These are phyloP conservation scores for Struthidea cinerea DNA, from an alignment of 2,113 vertebrate genomes.

Conservation along the genomic window DNA sequence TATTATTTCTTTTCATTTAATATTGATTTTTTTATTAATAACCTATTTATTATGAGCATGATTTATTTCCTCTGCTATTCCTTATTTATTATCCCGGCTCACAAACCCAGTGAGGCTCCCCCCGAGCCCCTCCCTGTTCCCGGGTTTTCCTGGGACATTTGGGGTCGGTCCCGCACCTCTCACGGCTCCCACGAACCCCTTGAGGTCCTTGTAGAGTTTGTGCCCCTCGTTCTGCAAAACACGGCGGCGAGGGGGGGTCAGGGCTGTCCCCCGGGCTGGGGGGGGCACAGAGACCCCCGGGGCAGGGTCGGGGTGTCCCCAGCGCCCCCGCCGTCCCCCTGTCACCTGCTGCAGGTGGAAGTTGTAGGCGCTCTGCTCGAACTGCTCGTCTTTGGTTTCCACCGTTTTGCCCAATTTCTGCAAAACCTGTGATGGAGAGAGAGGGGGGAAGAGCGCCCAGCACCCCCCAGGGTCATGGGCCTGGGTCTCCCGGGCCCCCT, in stretches of 20 bases:
- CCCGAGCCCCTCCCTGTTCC: not conserved
- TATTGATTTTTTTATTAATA: not conserved
- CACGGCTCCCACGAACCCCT: constrained; percentile 81
- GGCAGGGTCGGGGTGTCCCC: not conserved
- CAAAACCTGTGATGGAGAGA: constrained; percentile 77
- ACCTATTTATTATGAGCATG: not conserved
- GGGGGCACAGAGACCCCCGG: too few species aligned
- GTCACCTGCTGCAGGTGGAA: constrained; percentile 89
- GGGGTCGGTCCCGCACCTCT: constrained; percentile 72
- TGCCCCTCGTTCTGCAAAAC: constrained; percentile 83
- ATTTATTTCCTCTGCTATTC: not conserved
- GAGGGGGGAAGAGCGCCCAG: not conserved
- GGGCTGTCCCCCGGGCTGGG: not conserved
- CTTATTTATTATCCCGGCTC: accelerated
- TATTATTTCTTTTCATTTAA: not conserved
- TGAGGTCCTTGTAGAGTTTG: constrained; percentile 88
- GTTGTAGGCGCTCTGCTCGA: constrained; percentile 77
- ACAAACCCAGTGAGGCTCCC: accelerated
- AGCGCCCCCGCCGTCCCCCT: constrained; percentile 40
- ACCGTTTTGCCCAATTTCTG: constrained; percentile 88
- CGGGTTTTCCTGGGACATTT: accelerated
- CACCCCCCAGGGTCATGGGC: not conserved
- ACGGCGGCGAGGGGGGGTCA: accelerated
- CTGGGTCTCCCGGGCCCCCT: not conserved
- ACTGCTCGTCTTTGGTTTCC: constrained; percentile 89